phyloP scores from a whole-genome alignment of 2,797 vertebrate species.

The Cuculus canorus region DNA sequence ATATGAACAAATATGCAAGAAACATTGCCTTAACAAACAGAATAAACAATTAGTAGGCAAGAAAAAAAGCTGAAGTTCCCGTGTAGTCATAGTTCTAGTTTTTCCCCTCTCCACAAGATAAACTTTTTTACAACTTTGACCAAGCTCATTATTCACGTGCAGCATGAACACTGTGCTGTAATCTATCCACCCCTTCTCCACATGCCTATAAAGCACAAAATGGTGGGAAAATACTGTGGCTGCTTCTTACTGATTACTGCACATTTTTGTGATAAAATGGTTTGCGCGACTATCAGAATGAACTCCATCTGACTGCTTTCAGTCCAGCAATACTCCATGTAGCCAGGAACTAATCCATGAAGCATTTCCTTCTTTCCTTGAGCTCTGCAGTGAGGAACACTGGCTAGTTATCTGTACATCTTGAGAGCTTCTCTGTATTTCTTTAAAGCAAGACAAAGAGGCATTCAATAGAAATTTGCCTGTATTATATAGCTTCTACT shows the following conservation, averaged over 20 bases:
- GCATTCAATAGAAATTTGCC: conserved; percentile 31
- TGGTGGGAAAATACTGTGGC: conserved; percentile 28
- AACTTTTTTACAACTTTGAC: neutral
- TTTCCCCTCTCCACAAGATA: neutral
- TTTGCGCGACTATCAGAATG: conserved; percentile 33
- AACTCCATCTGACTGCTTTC: conserved; percentile 57
- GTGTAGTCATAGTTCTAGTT: neutral
- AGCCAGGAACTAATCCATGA: conserved; percentile 35
- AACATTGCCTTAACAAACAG: neutral
- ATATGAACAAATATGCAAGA: neutral
- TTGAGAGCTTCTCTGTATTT: conserved; percentile 37
- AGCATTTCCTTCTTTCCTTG: conserved; percentile 33
- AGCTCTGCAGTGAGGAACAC: conserved; percentile 2
- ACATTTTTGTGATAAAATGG: conserved; percentile 44
- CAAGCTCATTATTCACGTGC: neutral
- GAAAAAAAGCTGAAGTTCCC: neutral
- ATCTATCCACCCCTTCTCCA: neutral
- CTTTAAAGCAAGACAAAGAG: conserved; percentile 53
- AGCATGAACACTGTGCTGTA: neutral
- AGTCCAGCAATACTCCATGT: conserved; percentile 54
- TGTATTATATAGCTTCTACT: conserved; percentile 58
- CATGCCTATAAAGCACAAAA: neutral
- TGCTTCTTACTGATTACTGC: conserved; percentile 21
- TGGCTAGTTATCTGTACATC: conserved; percentile 17
- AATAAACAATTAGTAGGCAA: neutral